Evolutionary conservation across 2,797 vertebrate species (phyloP).

Genomic region (Trachurus trachurus): DNA sequence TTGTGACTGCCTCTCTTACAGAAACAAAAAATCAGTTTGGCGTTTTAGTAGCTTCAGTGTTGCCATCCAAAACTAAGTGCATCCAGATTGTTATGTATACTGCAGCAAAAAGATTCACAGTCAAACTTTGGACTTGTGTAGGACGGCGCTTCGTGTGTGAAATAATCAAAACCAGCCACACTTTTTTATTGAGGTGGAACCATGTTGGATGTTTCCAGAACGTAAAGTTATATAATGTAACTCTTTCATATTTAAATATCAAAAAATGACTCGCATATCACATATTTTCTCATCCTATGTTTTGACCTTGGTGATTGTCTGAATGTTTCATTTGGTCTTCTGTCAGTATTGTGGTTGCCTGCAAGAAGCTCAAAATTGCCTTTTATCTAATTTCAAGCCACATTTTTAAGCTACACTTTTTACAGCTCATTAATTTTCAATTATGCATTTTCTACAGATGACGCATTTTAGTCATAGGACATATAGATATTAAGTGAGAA

Average conservation of each 20-base stretch:
- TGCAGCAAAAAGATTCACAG: background rate
- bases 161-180: slow-evolving; percentile 10
- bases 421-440: too few species aligned
- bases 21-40: background rate
- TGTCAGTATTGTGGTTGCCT: background rate
- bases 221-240: too few species aligned
- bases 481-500: background rate
- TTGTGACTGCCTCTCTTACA: too few species aligned
- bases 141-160: background rate
- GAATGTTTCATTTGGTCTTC: too few species aligned
- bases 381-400: background rate
- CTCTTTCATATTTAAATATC: too few species aligned
- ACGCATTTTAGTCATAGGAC: background rate
- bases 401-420: background rate
- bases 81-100: background rate
- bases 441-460: background rate
- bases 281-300: too few species aligned
- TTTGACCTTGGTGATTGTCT: too few species aligned
- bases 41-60: background rate
- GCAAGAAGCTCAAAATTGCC: background rate
- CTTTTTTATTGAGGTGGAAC: background rate
- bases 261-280: too few species aligned
- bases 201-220: background rate
- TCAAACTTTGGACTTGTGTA: background rate
- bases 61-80: background rate